Evolutionary conservation across 2,888 invertebrate genomes (phyloP).

Genomic region (Chydorus sphaericus): DNA sequence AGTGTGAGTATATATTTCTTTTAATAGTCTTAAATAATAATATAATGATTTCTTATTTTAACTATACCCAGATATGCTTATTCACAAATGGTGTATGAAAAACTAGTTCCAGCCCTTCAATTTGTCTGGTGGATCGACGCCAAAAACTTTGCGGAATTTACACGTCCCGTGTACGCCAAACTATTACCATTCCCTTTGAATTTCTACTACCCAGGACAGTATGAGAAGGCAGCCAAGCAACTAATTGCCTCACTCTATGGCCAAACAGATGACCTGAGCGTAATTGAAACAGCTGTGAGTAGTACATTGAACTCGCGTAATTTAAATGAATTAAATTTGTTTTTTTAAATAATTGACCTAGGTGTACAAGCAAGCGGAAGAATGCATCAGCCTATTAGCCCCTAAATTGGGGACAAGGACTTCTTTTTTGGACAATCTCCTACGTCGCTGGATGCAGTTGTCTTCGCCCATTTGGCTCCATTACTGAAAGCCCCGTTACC

Average conservation of each 20-base stretch:
- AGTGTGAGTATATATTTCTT: no score
- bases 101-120: constrained; percentile 66
- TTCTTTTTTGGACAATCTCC: constrained; percentile 69
- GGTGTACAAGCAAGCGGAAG: constrained; percentile 60
- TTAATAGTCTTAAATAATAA: no score
- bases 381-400: constrained; percentile 62
- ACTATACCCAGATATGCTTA: no score
- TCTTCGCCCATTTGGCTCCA: constrained; percentile 78
- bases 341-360: constrained; percentile 26
- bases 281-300: constrained; percentile 39
- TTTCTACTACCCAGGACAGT: constrained; percentile 58
- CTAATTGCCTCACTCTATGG: constrained; percentile 49
- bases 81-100: constrained; percentile 56
- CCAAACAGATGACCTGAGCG: constrained; percentile 36
- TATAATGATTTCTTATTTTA: no score
- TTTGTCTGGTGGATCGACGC: constrained; percentile 74
- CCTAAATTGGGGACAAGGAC: constrained; percentile 53
- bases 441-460: constrained; percentile 67
- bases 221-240: constrained; percentile 42
- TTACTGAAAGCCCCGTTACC: constrained; percentile 69
- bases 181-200: constrained; percentile 72
- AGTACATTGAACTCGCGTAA: constrained; percentile 24
- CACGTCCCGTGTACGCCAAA: constrained; percentile 67
- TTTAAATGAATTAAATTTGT: constrained; percentile 4
- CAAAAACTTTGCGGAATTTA: constrained; percentile 61